Evolutionary conservation across 2,113 vertebrate species (phyloP), one percentile per base, ranked within the genome.

Genomic region (Pituophis catenifer): DNA sequence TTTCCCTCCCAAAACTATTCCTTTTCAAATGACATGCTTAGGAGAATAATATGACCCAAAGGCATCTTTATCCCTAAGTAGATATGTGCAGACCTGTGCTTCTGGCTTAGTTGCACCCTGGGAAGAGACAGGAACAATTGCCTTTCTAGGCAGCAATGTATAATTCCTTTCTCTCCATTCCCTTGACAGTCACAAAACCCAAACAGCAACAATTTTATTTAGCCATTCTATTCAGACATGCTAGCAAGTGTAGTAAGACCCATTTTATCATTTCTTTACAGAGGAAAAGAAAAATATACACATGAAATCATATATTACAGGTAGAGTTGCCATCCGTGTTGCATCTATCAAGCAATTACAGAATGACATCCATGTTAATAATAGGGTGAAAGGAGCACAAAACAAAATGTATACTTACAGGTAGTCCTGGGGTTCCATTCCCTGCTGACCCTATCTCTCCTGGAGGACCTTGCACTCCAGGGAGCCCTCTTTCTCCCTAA

Each of bases 401-500:
- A 70, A 19, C 58, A 59, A 1, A 93, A 96, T 91, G 0, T 85
- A 88, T 96, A 99, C 99, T 99, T 97, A 99, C 99, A 91, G 97
- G 96, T 62, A 95, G 95, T 70, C 99, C 99, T 29, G 97, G 97
- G 94, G 98, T 93, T 89, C 98, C 98, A 93, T 97, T 90, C 86
- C 99, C 99, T 86, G 98, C 98, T 44, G 98, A 98, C 0, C 99
- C 99, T 93, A 96, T 98, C 90, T 99, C 99, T 55, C 99, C 99
- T 2, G 98, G 98, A 38, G 98, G 97, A 92, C 99, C 99, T 10
- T 98, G 98, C 55, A 99, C 94, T 54, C 99, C 99, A 17, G 99
- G 99, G 0, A 99, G 96, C 29, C 99, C 99, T 97, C 99, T 97
- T 96, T 99, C 99, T 8, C 99, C 99, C 99, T 99, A 95, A 91